These are phyloP conservation scores for Heliconius cydno DNA, from an alignment of 2,888 invertebrate species.

Conservation along the genomic window DNA sequence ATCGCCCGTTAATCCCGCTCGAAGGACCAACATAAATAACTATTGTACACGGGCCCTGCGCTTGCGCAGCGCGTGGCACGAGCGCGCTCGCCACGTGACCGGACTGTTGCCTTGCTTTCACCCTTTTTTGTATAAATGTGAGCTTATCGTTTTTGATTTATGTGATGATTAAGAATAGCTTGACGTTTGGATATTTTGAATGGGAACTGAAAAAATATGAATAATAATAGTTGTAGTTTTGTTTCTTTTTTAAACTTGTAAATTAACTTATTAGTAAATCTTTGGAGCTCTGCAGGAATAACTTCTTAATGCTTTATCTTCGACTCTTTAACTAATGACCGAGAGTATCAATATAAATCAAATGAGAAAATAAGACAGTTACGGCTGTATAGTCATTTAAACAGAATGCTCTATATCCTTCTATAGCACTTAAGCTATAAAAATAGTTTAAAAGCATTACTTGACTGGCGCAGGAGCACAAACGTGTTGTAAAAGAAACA, in stretches of 20 bases:
- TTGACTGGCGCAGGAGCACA: too few species aligned
- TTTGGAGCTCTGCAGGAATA: background rate
- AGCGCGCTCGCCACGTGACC: slow-evolving; percentile 80
- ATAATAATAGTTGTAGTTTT: background rate
- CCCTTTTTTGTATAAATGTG: slow-evolving; percentile 68
- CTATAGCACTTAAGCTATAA: background rate
- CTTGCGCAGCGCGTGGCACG: slow-evolving; percentile 72
- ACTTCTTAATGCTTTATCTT: background rate
- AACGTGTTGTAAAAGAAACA: too few species aligned
- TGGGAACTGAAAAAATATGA: background rate
- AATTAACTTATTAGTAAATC: background rate
- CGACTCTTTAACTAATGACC: background rate
- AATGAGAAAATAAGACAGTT: background rate
- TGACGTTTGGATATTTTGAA: background rate
- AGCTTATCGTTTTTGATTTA: slow-evolving; percentile 47
- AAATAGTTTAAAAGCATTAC: background rate
- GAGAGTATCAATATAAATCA: background rate
- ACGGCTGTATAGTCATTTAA: background rate
- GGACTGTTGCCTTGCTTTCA: slow-evolving; percentile 67
- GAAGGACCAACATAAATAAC: slow-evolving; percentile 68
- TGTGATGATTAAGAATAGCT: slow-evolving; percentile 28
- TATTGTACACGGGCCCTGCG: slow-evolving; percentile 59
- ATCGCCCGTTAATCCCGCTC: slow-evolving; percentile 78
- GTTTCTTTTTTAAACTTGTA: background rate
- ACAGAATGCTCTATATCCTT: background rate